These are phyloP conservation scores for Leptogaster cylindrica DNA, from an alignment of 2,888 invertebrate species.

Conservation along the genomic window DNA sequence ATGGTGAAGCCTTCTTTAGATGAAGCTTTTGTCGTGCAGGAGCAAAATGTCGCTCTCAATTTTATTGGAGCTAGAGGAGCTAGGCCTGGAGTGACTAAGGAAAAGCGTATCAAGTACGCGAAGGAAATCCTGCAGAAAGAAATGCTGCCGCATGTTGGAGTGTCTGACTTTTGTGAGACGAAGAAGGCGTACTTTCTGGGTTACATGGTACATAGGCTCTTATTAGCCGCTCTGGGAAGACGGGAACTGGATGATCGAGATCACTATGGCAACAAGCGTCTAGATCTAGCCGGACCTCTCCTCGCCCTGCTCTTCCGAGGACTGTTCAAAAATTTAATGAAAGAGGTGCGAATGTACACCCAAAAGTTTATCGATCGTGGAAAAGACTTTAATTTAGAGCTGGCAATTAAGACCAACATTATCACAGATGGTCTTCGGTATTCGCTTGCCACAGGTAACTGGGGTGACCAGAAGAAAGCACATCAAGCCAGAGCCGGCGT, in stretches of 20 bases:
- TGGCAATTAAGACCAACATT: slow-evolving; percentile 89
- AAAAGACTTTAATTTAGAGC: slow-evolving; percentile 96
- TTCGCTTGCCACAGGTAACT: slow-evolving; percentile 98
- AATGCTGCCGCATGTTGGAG: slow-evolving; percentile 99
- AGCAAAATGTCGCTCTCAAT: slow-evolving; percentile 97
- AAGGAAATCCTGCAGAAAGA: slow-evolving; percentile 99
- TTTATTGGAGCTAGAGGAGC: slow-evolving; percentile 99
- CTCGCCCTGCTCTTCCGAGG: slow-evolving; percentile 97
- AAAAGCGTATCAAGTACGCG: slow-evolving; percentile 98
- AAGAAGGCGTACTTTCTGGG: slow-evolving; percentile 99
- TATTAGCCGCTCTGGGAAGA: slow-evolving; percentile 93
- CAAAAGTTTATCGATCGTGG: slow-evolving; percentile 99
- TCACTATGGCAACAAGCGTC: slow-evolving; percentile 99
- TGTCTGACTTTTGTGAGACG: slow-evolving; percentile 99
- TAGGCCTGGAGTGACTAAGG: slow-evolving; percentile 96
- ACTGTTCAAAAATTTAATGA: slow-evolving; percentile 92
- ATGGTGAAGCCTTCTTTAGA: slow-evolving; percentile 99
- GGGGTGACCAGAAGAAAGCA: slow-evolving; percentile 99
- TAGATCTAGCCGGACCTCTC: slow-evolving; percentile 97
- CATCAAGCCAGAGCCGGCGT: slow-evolving; percentile 78
- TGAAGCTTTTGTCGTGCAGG: slow-evolving; percentile 99
- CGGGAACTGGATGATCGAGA: slow-evolving; percentile 98
- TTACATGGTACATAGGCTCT: slow-evolving; percentile 98
- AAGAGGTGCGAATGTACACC: slow-evolving; percentile 97
- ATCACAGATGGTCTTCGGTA: slow-evolving; percentile 98